Base-by-base conservation (phyloP, 2,113 vertebrate genomes). In the Rhagologus leucostigma region DNA sequence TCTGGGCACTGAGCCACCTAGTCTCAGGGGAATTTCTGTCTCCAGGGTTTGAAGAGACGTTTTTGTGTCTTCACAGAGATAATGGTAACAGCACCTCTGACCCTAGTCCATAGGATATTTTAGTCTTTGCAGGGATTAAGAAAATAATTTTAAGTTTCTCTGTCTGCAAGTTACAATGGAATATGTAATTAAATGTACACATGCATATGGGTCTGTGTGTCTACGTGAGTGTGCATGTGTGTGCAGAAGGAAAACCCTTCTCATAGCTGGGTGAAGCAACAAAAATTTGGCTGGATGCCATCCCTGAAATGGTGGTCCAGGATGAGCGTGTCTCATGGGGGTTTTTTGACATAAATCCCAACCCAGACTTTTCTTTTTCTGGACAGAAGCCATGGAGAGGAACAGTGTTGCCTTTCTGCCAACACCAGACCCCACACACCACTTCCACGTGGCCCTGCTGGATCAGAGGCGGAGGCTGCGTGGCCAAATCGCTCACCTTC, bases 401-500 rank as follows among this genome's bases (percentile, higher is more conserved):
- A 91, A 33, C 2, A 12, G 55, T 2, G 83, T 74, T 65, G n/a
- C 86, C 26, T 78, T 56, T 30, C 78, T 19, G 0, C 96, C 84
- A 3, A 26, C 41, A 2, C 24, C 46, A 1, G 97, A 97, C 24
- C 96, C 97, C 23, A 96, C 98, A 3, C 90, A 84, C 4, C 87
- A 95, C 53, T 98, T 98, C 93, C 97, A 98, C 17, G 32, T 22
- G 3, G 41, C 77, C 11, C 96, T 98, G 86, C 77, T 98, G 94
- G 97, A 98, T 46, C 98, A 98, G 84, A 97, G 98, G 3, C 88
- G 3, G 32, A 92, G 49, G 59, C 95, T 98, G 76, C 95, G 77
- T 3, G 60, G 95, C n/a, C 97, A 98, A 33, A 94, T 98, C 1
- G 94, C 97, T 94, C 96, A 88, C 64, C 98, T 98, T 50, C 98